A percentile compares a stretch with the other conserved stretches of the same genome.
Evolutionary conservation across 2,113 vertebrate species (phyloP).

Genomic region (Melanotaenia duboulayi): DNA sequence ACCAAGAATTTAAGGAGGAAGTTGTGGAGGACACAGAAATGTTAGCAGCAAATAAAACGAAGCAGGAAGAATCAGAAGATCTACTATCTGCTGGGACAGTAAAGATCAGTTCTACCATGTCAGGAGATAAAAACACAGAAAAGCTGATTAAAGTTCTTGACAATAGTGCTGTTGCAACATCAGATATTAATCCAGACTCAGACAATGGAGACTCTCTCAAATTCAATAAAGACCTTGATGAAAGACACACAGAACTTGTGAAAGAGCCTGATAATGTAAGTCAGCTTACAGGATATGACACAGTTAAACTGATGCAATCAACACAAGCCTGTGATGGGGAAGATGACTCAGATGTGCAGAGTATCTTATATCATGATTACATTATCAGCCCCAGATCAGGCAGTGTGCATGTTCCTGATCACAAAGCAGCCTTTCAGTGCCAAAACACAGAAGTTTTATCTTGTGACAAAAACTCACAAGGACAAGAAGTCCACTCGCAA

Average conservation of each 20-base stretch:
- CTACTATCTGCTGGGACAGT: neutral
- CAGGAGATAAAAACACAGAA: slow-evolving; percentile 2
- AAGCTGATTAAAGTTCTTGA: neutral
- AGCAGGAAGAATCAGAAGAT: slow-evolving; percentile 11
- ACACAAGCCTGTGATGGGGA: slow-evolving; percentile 16
- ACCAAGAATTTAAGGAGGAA: slow-evolving; percentile 1
- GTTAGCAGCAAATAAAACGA: neutral
- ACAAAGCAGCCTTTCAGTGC: slow-evolving; percentile 1
- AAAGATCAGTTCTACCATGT: neutral
- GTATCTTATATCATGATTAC: slow-evolving; percentile 17
- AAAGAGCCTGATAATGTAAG: slow-evolving; percentile 5
- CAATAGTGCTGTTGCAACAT: neutral
- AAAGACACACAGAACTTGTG: slow-evolving; percentile 1
- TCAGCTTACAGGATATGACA: slow-evolving; percentile 18
- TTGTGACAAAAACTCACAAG: neutral
- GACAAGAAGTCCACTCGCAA: neutral
- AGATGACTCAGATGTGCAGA: slow-evolving; percentile 25
- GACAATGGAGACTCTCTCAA: neutral
- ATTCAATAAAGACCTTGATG: slow-evolving; percentile 2
- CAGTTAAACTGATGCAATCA: slow-evolving; percentile 27
- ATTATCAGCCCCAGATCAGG: neutral
- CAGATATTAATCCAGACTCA: neutral
- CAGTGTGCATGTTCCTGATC: slow-evolving; percentile 1
- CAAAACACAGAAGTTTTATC: slow-evolving; percentile 5
- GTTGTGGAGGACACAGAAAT: slow-evolving; percentile 9